Conservation (phyloP, 1,140 invertebrate genomes). For the Drosophila truncata region DNA sequence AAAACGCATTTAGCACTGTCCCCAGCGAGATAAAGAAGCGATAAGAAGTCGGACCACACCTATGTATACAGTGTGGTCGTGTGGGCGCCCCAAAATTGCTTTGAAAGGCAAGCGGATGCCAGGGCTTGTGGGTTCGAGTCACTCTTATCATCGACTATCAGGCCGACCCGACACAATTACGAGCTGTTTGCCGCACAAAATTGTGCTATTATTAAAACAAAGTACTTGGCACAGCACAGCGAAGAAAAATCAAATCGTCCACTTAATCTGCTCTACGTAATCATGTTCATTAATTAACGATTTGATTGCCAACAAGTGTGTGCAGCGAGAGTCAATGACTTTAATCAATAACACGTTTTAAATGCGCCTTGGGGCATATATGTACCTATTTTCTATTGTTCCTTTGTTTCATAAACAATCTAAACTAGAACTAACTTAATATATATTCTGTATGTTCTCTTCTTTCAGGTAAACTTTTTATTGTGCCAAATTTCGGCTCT, state of each 20-base stretch:
- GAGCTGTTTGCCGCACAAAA: conserved; percentile 14
- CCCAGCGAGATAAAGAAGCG: conserved; percentile 2
- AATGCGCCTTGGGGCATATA: conserved; percentile 1
- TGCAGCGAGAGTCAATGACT: conserved; percentile 6
- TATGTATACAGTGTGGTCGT: neutral
- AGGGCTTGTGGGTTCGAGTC: conserved; percentile 1
- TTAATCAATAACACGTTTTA: neutral
- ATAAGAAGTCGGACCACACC: conserved; percentile 10
- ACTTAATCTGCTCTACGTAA: conserved; percentile 12
- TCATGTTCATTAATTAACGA: conserved; percentile 15
- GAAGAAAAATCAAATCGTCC: conserved; percentile 3
- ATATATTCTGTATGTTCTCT: neutral
- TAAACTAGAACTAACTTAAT: neutral
- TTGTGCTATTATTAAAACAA: conserved; percentile 12
- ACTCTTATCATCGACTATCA: conserved; percentile 11
- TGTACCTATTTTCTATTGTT: neutral
- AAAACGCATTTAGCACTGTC: conserved; percentile 17
- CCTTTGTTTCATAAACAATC: neutral
- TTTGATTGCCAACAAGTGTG: conserved; percentile 13
- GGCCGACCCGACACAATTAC: conserved; percentile 7
- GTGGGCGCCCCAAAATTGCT: neutral
- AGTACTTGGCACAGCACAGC: conserved; percentile 1
- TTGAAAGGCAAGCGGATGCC: conserved; percentile 7
- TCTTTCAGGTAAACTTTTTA: conserved; percentile 92
- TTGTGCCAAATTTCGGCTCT: conserved; percentile 92